Base-by-base conservation (phyloP, 2,797 vertebrate genomes). In the Catamblyrhynchus diadema region DNA sequence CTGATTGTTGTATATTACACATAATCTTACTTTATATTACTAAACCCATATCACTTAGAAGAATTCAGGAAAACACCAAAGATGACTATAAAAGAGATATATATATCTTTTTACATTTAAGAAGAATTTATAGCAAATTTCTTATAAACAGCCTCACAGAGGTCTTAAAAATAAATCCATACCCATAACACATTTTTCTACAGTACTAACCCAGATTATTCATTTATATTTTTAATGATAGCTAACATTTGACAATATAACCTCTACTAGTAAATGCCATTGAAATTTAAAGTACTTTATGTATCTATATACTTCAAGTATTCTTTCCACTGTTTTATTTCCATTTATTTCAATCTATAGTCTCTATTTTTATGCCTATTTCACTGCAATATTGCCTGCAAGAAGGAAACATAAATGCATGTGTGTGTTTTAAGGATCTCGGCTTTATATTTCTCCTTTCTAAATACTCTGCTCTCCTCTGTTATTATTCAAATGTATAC, bases 1-100 rank as follows among this genome's bases (percentile, higher is more conserved):
- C 90, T 96, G 97, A 97, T 93, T 95, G 96, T 88, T 95, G 95
- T 94, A 96, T 94, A 96, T 96, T 95, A 95, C 95, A 97, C 91
- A 95, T 97, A 96, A 97, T 97, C 95, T 97, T 97, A 92, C 95
- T 95, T 93, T 97, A 85, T 94, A 96, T 96, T 97, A 93, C 96
- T 91, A 93, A 91, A 88, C 85, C 80, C 89, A 48, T 74, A 95
- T 97, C 94, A 96, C 93, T 94, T 91, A 74, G 56, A 95, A 90
- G 86, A 81, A 61, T 64, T 93, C 77, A 48, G 53, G 67, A 86
- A 84, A 96, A 91, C 89, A 95, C n/a, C 64, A 42, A 94, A 95
- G 80, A 94, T 75, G 54, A 90, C 90, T 72, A 94, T 61, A 91
- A 78, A 69, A 19, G 10, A 73, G 51, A 94, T 80, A 89, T 18